Percentiles rank a stretch among this genome's conserved stretches.
phyloP scores from a whole-genome alignment of 2,113 vertebrate species.

The Cyprinus carpio region DNA sequence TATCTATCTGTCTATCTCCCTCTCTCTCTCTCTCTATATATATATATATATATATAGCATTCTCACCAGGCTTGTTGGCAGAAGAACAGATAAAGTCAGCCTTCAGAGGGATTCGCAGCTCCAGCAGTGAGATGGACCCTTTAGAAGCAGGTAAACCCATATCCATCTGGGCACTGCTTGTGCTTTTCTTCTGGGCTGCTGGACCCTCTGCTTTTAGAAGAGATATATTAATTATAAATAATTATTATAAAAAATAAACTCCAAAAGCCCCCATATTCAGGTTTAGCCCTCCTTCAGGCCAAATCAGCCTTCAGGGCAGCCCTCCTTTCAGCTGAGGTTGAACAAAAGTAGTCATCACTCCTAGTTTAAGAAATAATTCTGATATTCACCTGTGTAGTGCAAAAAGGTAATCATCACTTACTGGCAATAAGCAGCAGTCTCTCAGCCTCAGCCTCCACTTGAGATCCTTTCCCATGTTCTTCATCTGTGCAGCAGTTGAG shows the following conservation, averaged over 20 bases:
- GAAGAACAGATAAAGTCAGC: constrained; percentile 92
- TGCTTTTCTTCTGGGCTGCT: constrained; percentile 68
- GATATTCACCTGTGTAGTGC: not conserved
- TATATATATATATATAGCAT: not conserved
- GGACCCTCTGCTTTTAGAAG: constrained; percentile 82
- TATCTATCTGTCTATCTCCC: no score
- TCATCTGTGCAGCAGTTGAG: constrained; percentile 96
- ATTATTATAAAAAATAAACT: no score
- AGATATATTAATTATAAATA: no score
- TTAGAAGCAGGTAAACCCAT: constrained; percentile 75
- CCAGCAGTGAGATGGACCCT: constrained; percentile 87
- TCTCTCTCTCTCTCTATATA: no score
- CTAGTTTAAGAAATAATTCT: not conserved
- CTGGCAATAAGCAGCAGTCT: constrained; percentile 91
- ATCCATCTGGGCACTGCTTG: constrained; percentile 50
- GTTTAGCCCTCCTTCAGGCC: no score
- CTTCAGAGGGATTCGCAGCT: constrained; percentile 91
- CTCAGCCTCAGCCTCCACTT: constrained; percentile 95
- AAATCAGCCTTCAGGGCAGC: constrained; percentile 83
- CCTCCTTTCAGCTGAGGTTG: constrained; percentile 84
- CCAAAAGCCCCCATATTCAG: no score
- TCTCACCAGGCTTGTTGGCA: constrained; percentile 85
- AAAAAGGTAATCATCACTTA: constrained; percentile 66
- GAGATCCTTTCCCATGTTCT: constrained; percentile 93
- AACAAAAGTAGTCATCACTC: constrained; percentile 9